Conservation (phyloP, 2,888 invertebrate genomes). For the Scrobipalpa atriplicella region DNA sequence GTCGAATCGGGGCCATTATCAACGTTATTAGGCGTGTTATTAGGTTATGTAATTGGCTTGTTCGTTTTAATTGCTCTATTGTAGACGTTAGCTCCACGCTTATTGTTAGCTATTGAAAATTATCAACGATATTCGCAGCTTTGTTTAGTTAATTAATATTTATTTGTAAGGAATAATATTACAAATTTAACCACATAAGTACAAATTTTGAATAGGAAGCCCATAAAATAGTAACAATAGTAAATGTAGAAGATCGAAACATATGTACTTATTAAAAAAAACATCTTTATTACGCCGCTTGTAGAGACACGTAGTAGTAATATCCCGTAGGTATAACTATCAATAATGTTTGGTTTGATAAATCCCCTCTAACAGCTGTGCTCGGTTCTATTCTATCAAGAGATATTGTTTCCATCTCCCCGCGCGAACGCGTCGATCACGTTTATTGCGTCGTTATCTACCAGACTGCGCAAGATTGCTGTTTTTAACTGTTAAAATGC, state of each 20-base stretch:
- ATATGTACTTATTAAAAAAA: no score
- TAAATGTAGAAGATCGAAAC: no score
- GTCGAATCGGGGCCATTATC: no score
- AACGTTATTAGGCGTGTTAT: slow-evolving; percentile 3
- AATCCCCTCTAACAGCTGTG: slow-evolving; percentile 10
- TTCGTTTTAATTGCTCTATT: slow-evolving; percentile 9
- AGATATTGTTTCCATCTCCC: slow-evolving; percentile 17
- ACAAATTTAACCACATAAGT: no score
- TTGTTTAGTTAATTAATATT: no score
- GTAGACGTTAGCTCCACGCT: not conserved
- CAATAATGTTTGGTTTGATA: slow-evolving; percentile 11
- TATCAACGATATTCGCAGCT: no score
- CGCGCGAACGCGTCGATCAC: not conserved
- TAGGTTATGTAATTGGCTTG: not conserved
- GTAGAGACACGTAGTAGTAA: no score
- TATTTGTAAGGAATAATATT: no score
- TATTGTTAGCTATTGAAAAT: not conserved
- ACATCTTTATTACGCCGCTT: no score
- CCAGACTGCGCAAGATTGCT: not conserved
- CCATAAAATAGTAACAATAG: no score
- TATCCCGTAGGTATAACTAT: not conserved
- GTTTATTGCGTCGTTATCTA: slow-evolving; percentile 19
- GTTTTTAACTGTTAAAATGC: not conserved
- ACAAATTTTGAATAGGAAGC: no score
- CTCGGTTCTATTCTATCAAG: slow-evolving; percentile 5